Evolutionary conservation across 1,140 invertebrate species (phyloP).

Genomic region (Antheraea mylitta): DNA sequence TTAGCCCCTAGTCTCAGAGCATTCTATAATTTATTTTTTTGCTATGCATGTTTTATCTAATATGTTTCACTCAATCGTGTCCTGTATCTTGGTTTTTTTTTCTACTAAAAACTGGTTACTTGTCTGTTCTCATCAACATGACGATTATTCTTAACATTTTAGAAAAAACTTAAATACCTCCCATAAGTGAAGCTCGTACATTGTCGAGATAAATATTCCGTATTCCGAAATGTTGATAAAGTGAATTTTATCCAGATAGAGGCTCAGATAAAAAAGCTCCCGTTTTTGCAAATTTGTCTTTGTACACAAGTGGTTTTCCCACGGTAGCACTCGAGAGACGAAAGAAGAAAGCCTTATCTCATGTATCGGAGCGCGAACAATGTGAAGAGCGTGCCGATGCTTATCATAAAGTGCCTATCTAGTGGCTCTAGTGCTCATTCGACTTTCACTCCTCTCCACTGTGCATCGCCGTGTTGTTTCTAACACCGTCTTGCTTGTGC

Average conservation of each 20-base stretch:
- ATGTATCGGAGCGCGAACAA: constrained; percentile 64
- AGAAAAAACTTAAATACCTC: constrained; percentile 5
- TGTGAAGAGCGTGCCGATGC: constrained; percentile 63
- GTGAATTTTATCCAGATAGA: constrained; percentile 26
- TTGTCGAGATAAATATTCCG: neutral
- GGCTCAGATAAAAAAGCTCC: constrained; percentile 37
- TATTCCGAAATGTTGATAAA: constrained; percentile 17
- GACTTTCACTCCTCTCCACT: constrained; percentile 53
- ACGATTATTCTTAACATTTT: neutral
- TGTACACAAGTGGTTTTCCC: constrained; percentile 45
- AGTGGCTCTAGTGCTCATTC: constrained; percentile 47
- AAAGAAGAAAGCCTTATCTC: constrained; percentile 67
- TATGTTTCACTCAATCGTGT: neutral
- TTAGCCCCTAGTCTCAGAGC: constrained; percentile 34
- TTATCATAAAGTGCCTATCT: constrained; percentile 59
- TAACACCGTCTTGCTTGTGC: constrained; percentile 44
- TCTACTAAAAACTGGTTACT: neutral
- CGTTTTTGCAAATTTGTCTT: constrained; percentile 46
- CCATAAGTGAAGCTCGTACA: constrained; percentile 4
- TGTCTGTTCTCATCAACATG: neutral
- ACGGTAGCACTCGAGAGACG: constrained; percentile 62
- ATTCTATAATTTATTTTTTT: constrained; percentile 19
- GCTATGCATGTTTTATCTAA: constrained; percentile 11
- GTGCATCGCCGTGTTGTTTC: constrained; percentile 29
- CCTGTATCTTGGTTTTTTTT: neutral